These are phyloP conservation scores for Bubalus kerabau DNA, from an alignment of 2,113 vertebrate genomes.

Conservation along the genomic window DNA sequence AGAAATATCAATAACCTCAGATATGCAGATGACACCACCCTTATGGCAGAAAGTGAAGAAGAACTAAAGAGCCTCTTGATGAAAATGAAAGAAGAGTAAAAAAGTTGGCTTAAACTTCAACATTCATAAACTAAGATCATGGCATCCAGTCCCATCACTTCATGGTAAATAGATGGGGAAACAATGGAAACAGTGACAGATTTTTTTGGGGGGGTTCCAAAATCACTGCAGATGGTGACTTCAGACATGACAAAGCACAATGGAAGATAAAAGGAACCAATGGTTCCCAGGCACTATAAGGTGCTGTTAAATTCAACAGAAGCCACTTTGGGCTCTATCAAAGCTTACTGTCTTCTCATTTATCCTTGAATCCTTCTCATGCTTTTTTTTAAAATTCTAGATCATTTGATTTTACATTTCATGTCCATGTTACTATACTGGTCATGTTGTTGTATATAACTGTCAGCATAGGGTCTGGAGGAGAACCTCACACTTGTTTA, in stretches of 20 bases:
- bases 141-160: background rate
- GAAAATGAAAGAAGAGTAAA: background rate
- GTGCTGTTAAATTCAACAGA: background rate
- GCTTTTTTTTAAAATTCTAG: background rate
- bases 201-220: background rate
- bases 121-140: background rate
- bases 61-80: background rate
- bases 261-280: background rate
- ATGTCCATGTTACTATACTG: background rate
- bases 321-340: background rate
- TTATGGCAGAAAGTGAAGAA: background rate
- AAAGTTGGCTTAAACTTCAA: background rate
- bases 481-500: background rate
- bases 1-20: no score
- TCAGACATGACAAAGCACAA: background rate
- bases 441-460: background rate
- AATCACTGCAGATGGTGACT: background rate
- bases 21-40: background rate
- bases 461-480: background rate
- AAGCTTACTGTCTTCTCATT: background rate
- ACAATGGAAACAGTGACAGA: background rate
- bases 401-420: background rate
- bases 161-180: background rate
- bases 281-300: background rate
- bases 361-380: background rate